Evolutionary conservation across 2,888 invertebrate species (phyloP).

Genomic region (Mythimna ferrago): DNA sequence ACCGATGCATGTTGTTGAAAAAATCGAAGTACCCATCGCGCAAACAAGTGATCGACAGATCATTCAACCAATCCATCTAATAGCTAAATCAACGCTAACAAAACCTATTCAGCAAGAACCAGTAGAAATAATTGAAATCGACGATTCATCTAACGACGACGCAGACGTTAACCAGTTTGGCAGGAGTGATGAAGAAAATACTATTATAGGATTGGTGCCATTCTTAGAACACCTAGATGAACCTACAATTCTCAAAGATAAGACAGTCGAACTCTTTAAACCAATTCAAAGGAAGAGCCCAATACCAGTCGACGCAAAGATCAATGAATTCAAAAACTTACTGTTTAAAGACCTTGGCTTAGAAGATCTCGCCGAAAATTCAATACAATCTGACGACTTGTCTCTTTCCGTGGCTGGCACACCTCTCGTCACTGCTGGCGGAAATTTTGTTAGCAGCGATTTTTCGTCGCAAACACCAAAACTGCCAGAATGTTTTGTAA

Average conservation of each 20-base stretch:
- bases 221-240: slow-evolving; percentile 1
- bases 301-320: slow-evolving; percentile 54
- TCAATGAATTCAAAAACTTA: slow-evolving; percentile 69
- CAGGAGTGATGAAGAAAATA: slow-evolving; percentile 22
- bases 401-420: slow-evolving; percentile 7
- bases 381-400: slow-evolving; percentile 21
- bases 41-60: not conserved
- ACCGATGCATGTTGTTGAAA: not conserved
- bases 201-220: slow-evolving; percentile 21
- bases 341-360: slow-evolving; percentile 73
- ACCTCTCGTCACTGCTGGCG: slow-evolving; percentile 13
- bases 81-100: not conserved
- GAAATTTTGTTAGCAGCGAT: slow-evolving; percentile 7
- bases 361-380: slow-evolving; percentile 25
- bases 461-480: slow-evolving; percentile 8
- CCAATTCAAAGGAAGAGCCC: not conserved
- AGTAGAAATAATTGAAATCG: slow-evolving; percentile 75
- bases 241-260: not conserved
- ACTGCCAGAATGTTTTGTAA: slow-evolving; percentile 68
- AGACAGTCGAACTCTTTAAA: not conserved
- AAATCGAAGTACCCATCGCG: not conserved
- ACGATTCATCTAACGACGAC: slow-evolving; percentile 78
- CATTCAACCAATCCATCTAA: not conserved
- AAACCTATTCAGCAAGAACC: slow-evolving; percentile 12
- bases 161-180: slow-evolving; percentile 1